These are phyloP conservation scores for Centropyge bicolor DNA, from an alignment of 2,797 vertebrate species.

Conservation along the genomic window DNA sequence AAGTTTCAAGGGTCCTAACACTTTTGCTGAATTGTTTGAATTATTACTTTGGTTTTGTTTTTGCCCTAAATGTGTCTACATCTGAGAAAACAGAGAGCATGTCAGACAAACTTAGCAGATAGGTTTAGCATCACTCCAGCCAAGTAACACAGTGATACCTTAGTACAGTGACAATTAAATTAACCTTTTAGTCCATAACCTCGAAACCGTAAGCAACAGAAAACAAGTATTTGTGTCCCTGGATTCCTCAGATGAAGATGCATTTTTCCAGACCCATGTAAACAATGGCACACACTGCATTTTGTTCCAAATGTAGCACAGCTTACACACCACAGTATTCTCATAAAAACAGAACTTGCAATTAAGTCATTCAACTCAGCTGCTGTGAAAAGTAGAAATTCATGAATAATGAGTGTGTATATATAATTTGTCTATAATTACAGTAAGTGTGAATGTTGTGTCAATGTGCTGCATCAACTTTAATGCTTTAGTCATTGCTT, in stretches of 20 bases:
- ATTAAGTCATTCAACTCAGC: not conserved
- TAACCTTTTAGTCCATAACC: not conserved
- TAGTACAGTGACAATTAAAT: not conserved
- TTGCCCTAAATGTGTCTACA: not conserved
- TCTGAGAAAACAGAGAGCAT: not conserved
- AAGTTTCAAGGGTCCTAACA: not conserved
- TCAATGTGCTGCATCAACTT: slow-evolving; percentile 1
- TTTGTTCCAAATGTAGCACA: slow-evolving; percentile 1
- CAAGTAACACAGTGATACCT: not conserved
- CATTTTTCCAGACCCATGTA: not conserved
- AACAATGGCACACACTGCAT: not conserved
- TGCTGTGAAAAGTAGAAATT: not conserved
- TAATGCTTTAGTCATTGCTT: slow-evolving; percentile 14
- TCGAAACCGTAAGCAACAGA: not conserved
- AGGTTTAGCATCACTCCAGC: not conserved
- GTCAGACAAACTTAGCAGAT: not conserved
- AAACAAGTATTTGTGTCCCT: not conserved
- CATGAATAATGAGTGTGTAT: no score
- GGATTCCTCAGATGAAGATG: slow-evolving; percentile 3
- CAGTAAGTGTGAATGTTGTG: not conserved
- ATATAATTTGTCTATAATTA: not conserved
- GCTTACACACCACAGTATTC: not conserved
- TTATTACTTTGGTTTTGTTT: not conserved
- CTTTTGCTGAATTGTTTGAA: not conserved
- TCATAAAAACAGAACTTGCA: not conserved